Evolutionary conservation across 1,140 invertebrate genomes (phyloP), one percentile per base, ranked within the genome.

Genomic region (Drosophila repletoides): DNA sequence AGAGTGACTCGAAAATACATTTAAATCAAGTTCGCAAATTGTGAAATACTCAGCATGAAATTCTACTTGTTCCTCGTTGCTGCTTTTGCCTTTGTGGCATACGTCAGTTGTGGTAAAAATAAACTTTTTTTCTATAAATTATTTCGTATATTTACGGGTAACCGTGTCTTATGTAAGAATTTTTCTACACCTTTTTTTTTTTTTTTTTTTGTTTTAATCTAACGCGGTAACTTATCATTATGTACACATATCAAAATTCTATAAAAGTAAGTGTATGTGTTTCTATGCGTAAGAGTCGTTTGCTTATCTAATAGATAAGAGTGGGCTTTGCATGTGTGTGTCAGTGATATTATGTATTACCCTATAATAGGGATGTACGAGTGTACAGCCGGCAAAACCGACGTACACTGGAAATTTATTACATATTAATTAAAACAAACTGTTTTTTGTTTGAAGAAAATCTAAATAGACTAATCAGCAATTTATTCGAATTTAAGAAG

Each of bases 81-180:
- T 14, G 75, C 76, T 22, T 9, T 73, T 38, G 63, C 55, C 29
- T 80, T 65, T 73, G 19, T 86, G 67, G 63, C 60, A 21, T 86
- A 86, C 60, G 84, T 80, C 34, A 72, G 53, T 31, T 76, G 60
- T 31, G 80, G 80, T 86, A 86, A 84, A 60, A 26, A 5, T 22
- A 14, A 28, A 21, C 5, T 15, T 34, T 33, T 33, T 28, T 2
- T 17, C 5, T 34, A 21, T 36, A 21, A 17, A 5, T 7, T 24
- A 5, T n/a, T 26, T 12, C 15, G 12, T 26, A 15, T 14, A 26
- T 51, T 51, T 33, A 31, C 6, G 1, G 15, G 19, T 41, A 9
- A 9, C 26, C 36, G 41, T 69, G 33, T n/a, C 6, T 67, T 74
- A 70, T 40, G 40, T 73, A 72, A 76, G 14, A 52, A 15, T 29